Evolutionary conservation across 2,888 invertebrate species (phyloP).

Genomic region (Tachina grossa): DNA sequence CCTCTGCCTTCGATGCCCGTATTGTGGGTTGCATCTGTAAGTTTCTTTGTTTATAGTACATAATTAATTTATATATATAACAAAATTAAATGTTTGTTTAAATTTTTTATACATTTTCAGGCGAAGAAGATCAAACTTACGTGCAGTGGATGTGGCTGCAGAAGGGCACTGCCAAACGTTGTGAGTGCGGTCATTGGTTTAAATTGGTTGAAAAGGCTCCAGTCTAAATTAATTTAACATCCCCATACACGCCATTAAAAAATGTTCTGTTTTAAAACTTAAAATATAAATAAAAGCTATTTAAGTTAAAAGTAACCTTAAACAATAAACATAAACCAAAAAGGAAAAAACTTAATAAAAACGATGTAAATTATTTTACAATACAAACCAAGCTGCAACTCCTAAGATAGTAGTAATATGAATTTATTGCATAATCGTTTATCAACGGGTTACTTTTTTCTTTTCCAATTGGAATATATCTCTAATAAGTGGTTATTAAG

Average conservation of each 20-base stretch:
- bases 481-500: slow-evolving; percentile 28
- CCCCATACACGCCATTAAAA: slow-evolving; percentile 69
- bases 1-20: slow-evolving; percentile 94
- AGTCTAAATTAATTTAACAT: slow-evolving; percentile 83
- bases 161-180: slow-evolving; percentile 93
- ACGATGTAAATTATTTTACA: slow-evolving; percentile 63
- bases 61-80: background rate
- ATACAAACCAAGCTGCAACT: slow-evolving; percentile 17
- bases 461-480: slow-evolving; percentile 32
- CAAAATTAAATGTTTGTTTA: background rate
- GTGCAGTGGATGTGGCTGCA: slow-evolving; percentile 98
- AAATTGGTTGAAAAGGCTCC: slow-evolving; percentile 92
- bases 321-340: slow-evolving; percentile 76
- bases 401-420: background rate
- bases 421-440: slow-evolving; percentile 5
- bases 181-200: slow-evolving; percentile 98
- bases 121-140: slow-evolving; percentile 94
- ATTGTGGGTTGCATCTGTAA: slow-evolving; percentile 97
- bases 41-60: slow-evolving; percentile 75
- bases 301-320: slow-evolving; percentile 79
- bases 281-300: slow-evolving; percentile 71
- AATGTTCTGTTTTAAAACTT: slow-evolving; percentile 66
- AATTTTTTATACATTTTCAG: slow-evolving; percentile 77
- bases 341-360: slow-evolving; percentile 69
- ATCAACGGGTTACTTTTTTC: slow-evolving; percentile 64